Evolutionary conservation across 1,140 invertebrate genomes (phyloP), one percentile per base, ranked within the genome.

Genomic region (Drosophila micromelanica): DNA sequence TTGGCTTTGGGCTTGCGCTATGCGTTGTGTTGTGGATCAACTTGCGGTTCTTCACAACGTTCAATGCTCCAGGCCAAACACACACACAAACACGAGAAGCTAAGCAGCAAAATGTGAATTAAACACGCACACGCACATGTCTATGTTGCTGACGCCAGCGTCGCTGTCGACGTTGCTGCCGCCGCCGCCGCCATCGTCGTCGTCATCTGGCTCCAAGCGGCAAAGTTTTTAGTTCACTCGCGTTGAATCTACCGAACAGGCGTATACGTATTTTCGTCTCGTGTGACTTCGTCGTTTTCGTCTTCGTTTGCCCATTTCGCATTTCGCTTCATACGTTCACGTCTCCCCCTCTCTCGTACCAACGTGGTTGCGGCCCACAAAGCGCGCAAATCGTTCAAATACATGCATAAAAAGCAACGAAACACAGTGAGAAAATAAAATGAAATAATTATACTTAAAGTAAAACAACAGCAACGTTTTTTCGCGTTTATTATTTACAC

Each of bases 241-340:
- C 76, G 79, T 87, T 82, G 76, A 82, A 89, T 87, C 82, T 80
- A 87, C 80, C 78, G 84, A 89, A 80, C 82, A 82, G 76, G 64
- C 82, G 84, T 76, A 73, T 84, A 74, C 80, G 78, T 87, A 75
- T 79, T 86, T 85, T 86, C 55, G 78, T 67, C 70, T 56, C 67
- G 52, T 70, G 23, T 51, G 27, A 64, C 54, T 63, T 63, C 45
- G 48, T 54, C 73, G 48, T 65, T 65, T 73, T 72, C 64, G 54
- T 55, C 54, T 51, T 72, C 51, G 68, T 65, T 43, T 61, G 65
- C 48, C 55, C 63, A 61, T 56, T 79, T 67, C 63, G 23, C 64
- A 57, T 57, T 68, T 60, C 68, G 68, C 59, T 73, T 73, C 60
- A 64, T 55, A 43, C 63, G 69, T 78, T 73, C 45, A 55, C 40